phyloP scores from a whole-genome alignment of 2,888 invertebrate species.

The Rotaria macrura region DNA sequence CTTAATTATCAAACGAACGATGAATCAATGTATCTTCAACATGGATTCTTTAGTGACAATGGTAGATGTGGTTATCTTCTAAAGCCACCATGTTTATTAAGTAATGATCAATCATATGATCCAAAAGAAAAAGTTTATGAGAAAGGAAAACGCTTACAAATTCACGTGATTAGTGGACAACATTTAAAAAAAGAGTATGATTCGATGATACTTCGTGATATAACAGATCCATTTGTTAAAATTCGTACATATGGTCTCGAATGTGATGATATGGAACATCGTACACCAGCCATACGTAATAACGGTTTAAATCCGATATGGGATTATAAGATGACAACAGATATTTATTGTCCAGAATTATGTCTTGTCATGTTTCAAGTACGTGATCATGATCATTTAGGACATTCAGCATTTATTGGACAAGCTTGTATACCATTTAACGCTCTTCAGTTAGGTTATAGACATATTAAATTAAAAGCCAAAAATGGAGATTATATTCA shows the following conservation, averaged over 20 bases:
- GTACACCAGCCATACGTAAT: slow-evolving; percentile 53
- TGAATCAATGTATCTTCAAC: slow-evolving; percentile 57
- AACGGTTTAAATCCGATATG: slow-evolving; percentile 56
- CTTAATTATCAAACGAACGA: slow-evolving; percentile 58
- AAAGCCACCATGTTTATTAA: slow-evolving; percentile 58
- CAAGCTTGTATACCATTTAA: slow-evolving; percentile 24
- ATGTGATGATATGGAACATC: slow-evolving; percentile 23
- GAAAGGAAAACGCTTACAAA: slow-evolving; percentile 9
- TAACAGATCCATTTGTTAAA: slow-evolving; percentile 28
- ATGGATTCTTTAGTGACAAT: slow-evolving; percentile 57
- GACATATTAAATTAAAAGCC: slow-evolving; percentile 21
- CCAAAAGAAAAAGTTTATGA: not conserved
- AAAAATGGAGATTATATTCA: slow-evolving; percentile 5
- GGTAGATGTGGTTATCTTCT: slow-evolving; percentile 57
- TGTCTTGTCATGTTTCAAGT: slow-evolving; percentile 57
- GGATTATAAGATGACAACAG: slow-evolving; percentile 58
- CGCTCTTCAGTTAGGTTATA: slow-evolving; percentile 25
- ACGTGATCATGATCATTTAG: slow-evolving; percentile 48
- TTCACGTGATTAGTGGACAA: slow-evolving; percentile 32
- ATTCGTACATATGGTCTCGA: slow-evolving; percentile 26
- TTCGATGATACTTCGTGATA: slow-evolving; percentile 24
- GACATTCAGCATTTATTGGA: slow-evolving; percentile 37
- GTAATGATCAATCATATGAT: slow-evolving; percentile 61
- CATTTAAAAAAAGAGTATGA: slow-evolving; percentile 23
- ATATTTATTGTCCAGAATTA: slow-evolving; percentile 55